These are phyloP conservation scores for Rhingia campestris DNA, from an alignment of 2,888 invertebrate species.

Conservation along the genomic window DNA sequence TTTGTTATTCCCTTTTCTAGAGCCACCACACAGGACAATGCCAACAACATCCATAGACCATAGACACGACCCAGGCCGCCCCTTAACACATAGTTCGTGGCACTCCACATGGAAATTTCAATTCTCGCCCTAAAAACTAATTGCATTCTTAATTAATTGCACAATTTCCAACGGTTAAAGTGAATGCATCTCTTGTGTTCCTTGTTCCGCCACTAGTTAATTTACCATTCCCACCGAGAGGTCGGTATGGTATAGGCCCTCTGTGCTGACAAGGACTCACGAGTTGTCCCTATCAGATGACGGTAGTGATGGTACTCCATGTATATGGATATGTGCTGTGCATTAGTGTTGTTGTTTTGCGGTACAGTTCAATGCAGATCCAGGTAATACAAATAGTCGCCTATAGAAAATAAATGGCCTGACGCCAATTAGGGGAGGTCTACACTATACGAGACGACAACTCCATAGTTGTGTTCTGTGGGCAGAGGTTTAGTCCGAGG, in stretches of 20 bases:
- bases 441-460: not conserved
- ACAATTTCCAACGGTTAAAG: conserved; percentile 47
- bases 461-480: not conserved
- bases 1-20: conserved; percentile 30
- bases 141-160: conserved; percentile 68
- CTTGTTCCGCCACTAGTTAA: not conserved
- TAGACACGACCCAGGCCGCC: no score
- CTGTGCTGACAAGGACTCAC: conserved; percentile 19
- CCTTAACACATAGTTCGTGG: not conserved
- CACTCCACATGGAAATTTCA: conserved; percentile 53
- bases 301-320: not conserved
- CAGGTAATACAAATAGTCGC: conserved; percentile 51
- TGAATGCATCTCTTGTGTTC: conserved; percentile 8
- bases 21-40: not conserved
- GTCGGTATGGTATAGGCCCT: not conserved
- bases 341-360: conserved; percentile 21
- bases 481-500: conserved; percentile 31
- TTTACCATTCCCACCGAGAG: conserved; percentile 18
- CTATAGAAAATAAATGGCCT: conserved; percentile 65
- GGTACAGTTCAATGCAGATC: conserved; percentile 29
- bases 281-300: conserved; percentile 3
- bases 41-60: conserved; percentile 1
- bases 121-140: conserved; percentile 62
- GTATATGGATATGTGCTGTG: not conserved
- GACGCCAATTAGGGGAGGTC: conserved; percentile 25